Percentiles rank a stretch among this genome's conserved stretches.
Conservation (phyloP, 2,113 vertebrate species). For the Phalacrocorax carbo region DNA sequence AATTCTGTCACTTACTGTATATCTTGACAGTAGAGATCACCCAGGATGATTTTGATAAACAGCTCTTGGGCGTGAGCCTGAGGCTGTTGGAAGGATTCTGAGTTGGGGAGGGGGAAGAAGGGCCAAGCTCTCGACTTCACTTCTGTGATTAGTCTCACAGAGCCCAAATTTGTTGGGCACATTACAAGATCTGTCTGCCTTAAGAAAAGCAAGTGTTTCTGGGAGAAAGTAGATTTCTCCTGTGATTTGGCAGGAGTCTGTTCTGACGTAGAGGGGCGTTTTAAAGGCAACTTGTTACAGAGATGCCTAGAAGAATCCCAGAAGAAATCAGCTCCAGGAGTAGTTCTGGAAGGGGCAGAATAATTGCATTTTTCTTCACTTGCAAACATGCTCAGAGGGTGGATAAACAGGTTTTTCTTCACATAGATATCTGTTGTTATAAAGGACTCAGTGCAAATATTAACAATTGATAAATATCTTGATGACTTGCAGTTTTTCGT, state of each 20-base stretch:
- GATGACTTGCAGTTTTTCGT: neutral
- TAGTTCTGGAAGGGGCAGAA: neutral
- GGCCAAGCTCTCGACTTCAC: neutral
- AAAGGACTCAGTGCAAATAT: neutral
- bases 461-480: neutral
- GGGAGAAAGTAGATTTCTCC: neutral
- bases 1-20: neutral
- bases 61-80: neutral
- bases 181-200: neutral
- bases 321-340: neutral
- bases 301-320: neutral
- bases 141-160: neutral
- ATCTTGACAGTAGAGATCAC: neutral
- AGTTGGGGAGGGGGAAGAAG: neutral
- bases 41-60: conserved; percentile 6
- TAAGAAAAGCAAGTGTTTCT: neutral
- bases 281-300: neutral
- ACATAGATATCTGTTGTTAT: neutral
- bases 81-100: neutral
- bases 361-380: neutral
- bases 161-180: neutral
- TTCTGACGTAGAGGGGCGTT: neutral
- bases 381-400: neutral
- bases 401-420: neutral
- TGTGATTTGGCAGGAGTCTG: neutral